A percentile compares a stretch with the other conserved stretches of the same genome.
These are phyloP conservation scores for Betta splendens DNA, from an alignment of 2,797 vertebrate genomes.

Conservation along the genomic window DNA sequence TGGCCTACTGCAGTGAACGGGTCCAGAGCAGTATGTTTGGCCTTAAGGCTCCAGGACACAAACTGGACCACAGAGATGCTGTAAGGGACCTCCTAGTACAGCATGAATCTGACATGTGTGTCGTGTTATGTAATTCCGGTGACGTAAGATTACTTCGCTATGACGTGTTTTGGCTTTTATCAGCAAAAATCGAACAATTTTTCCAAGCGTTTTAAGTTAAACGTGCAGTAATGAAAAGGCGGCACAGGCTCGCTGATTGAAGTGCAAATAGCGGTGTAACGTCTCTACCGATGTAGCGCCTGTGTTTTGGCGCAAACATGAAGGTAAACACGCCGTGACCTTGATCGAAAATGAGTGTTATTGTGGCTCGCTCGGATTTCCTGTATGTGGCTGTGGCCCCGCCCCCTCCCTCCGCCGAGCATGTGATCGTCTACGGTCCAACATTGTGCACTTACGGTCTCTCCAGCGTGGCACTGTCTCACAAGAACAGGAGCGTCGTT, in stretches of 20 bases:
- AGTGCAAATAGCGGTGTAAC: no score
- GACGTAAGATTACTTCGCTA: background rate
- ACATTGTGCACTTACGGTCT: slow-evolving; percentile 35
- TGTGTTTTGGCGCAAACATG: no score
- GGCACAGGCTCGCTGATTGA: background rate
- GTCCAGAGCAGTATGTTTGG: no score
- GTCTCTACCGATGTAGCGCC: no score
- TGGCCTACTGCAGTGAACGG: no score
- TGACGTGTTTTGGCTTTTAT: background rate
- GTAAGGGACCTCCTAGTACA: no score
- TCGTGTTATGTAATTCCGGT: background rate
- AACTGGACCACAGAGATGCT: no score
- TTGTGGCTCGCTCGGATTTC: background rate
- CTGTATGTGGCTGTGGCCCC: no score
- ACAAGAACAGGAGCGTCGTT: slow-evolving; percentile 7
- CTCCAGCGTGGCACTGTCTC: slow-evolving; percentile 71
- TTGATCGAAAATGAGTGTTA: background rate
- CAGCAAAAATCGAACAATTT: background rate
- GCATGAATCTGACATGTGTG: background rate
- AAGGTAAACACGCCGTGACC: background rate
- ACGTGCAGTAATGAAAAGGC: background rate
- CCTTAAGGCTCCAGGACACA: no score
- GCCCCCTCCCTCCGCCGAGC: no score
- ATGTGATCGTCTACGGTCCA: slow-evolving; percentile 16
- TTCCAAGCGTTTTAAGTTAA: background rate